Conservation (phyloP, 2,113 vertebrate genomes). For the Odobenus rosmarus region DNA sequence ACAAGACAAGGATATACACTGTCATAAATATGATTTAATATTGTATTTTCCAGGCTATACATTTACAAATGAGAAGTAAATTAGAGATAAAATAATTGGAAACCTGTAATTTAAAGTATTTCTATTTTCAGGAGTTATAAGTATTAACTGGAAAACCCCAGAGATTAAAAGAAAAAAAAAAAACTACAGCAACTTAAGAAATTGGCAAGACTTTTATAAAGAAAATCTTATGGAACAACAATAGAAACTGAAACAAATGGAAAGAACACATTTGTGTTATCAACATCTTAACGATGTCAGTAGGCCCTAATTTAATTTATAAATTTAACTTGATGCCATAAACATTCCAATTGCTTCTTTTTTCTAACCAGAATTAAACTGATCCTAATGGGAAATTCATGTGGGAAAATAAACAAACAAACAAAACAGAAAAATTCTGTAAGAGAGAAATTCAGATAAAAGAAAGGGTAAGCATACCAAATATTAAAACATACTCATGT, state of each 20-base stretch:
- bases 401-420: neutral
- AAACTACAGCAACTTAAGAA: neutral
- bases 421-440: neutral
- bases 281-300: neutral
- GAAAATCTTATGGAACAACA: conserved; percentile 4
- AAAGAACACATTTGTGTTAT: neutral
- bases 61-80: neutral
- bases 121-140: neutral
- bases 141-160: neutral
- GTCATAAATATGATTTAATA: neutral
- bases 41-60: neutral
- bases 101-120: neutral
- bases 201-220: neutral
- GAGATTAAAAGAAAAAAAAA: neutral
- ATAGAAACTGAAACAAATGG: neutral
- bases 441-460: neutral
- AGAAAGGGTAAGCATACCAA: neutral
- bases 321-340: neutral
- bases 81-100: neutral
- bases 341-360: neutral
- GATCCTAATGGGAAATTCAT: neutral
- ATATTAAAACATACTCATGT: conserved; percentile 13
- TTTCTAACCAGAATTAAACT: neutral
- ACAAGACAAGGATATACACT: neutral
- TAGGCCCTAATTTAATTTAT: neutral